Evolutionary conservation across 1,140 invertebrate genomes (phyloP), one percentile per base, ranked within the genome.

Genomic region (Metopolophium dirhodum): DNA sequence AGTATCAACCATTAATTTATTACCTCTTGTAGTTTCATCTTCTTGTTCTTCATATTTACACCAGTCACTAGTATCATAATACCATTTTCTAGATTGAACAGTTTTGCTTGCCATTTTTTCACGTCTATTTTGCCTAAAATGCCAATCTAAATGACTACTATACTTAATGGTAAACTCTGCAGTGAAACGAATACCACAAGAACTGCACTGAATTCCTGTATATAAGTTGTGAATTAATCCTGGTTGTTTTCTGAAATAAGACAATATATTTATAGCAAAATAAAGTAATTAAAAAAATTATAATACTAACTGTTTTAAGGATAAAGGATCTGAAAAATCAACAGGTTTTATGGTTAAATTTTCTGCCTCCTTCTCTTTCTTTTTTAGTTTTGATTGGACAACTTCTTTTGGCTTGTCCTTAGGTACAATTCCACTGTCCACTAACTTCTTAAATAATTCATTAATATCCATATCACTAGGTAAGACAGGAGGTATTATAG

Each of bases 141-240:
- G 99, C 99, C 99, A 99, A 95, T 99, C 98, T 51, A 99, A 96
- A 95, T 99, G 99, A 95, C 98, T 97, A 94, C 98, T 98, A 95
- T 99, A 98, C 92, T 97, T 96, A 51, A 98, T 97, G 2, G 98
- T 98, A 94, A 98, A 97, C 95, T 98, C 97, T 0, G 98, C 97
- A 23, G 97, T 97, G 95, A 99, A 99, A 82, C 99, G 96, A 49
- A 98, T 96, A 35, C 98, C 98, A 95, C 99, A 99, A 45, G 98
- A 98, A 93, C 98, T 97, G 95, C 99, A 99, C 95, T 99, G 99
- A 96, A 99, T 98, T 14, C 99, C 97, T 57, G 95, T 95, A 94
- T 96, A 96, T 54, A 97, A 94, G 35, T 94, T 94, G 82, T 95
- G 95, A 35, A 97, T 95, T 22, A 96, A 94, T 89, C 95, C 95